Percentiles rank a stretch among this genome's conserved stretches.
Evolutionary conservation across 2,113 vertebrate species (phyloP).

Genomic region (Drymodes brunneopygia): DNA sequence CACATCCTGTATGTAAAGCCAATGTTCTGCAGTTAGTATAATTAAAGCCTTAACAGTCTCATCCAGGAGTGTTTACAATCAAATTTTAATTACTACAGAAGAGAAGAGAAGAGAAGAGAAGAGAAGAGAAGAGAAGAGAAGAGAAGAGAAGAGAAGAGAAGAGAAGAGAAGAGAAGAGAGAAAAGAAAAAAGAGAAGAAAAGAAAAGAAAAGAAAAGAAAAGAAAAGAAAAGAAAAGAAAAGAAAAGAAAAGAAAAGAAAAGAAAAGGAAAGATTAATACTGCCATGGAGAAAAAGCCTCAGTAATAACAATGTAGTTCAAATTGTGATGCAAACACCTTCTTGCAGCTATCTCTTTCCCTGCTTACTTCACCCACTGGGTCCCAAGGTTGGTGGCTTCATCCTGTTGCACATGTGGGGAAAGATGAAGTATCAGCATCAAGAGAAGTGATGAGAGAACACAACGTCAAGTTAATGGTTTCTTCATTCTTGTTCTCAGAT

Average conservation of each 20-base stretch:
- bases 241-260: no score
- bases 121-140: neutral
- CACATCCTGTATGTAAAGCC: neutral
- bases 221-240: no score
- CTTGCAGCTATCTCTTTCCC: neutral
- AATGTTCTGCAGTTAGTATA: neutral
- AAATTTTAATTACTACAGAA: neutral
- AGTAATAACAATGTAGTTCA: neutral
- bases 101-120: neutral
- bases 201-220: no score
- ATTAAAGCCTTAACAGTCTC: neutral
- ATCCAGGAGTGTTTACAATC: neutral
- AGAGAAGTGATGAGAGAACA: neutral
- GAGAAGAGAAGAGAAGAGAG: no score
- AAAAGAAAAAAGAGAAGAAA: no score
- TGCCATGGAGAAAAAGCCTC: neutral
- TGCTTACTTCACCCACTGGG: neutral
- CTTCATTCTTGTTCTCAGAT: neutral
- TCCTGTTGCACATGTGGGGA: neutral
- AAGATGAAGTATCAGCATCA: neutral
- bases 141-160: no score
- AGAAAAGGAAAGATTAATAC: neutral
- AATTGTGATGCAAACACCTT: neutral
- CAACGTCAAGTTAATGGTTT: neutral
- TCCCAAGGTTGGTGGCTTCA: neutral